Evolutionary conservation across 2,888 invertebrate species (phyloP).

Genomic region (Nephrotoma appendiculata): DNA sequence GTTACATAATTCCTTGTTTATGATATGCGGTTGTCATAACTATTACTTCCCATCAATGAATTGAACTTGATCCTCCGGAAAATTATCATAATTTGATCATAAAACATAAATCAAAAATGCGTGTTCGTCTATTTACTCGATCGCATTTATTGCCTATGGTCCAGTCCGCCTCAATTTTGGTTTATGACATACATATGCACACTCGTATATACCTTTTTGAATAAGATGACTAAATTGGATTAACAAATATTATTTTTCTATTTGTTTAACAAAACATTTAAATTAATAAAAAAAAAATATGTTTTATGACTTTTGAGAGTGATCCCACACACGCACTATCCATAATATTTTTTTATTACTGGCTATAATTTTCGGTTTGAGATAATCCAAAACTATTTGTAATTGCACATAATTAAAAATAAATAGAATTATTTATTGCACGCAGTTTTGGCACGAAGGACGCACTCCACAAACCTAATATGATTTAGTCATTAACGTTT

Average conservation of each 20-base stretch:
- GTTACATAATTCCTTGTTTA: too few species aligned
- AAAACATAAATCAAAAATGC: neutral
- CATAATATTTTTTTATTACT: neutral
- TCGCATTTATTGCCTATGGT: neutral
- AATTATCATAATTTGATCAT: neutral
- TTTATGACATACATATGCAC: neutral
- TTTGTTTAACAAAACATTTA: neutral
- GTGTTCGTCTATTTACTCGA: neutral
- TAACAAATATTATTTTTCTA: neutral
- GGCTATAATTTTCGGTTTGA: neutral
- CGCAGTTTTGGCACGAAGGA: neutral
- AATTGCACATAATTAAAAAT: neutral
- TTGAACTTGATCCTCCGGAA: neutral
- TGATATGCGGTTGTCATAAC: too few species aligned
- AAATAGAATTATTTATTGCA: too few species aligned
- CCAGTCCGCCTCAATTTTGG: neutral
- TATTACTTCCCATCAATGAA: neutral
- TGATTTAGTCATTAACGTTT: too few species aligned
- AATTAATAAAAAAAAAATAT: neutral
- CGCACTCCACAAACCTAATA: neutral
- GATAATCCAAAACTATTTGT: neutral
- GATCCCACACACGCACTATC: neutral
- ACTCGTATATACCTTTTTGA: neutral
- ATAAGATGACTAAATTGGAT: neutral
- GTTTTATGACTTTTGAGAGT: neutral